Evolutionary conservation across 64 coral and sea anemone genomes (phyloP), one percentile per base, ranked within the genome.

Genomic region (Pachyseris speciosa): DNA sequence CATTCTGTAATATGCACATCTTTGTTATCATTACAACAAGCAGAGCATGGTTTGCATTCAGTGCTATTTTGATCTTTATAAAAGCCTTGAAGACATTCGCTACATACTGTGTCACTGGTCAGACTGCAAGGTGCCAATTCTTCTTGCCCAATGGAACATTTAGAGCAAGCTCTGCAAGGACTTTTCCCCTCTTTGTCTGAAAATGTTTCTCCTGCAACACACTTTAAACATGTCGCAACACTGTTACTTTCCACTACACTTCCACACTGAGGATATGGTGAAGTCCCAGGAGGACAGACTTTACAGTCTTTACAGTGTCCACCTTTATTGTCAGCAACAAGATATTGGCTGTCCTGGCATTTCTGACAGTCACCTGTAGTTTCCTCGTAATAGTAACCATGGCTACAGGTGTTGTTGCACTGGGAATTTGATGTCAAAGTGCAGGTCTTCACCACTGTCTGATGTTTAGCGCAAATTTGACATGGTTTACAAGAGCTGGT

Each of bases 71-170:
- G 9, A 15, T 77, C 72, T 38, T 24, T 75, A 47, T 91, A 91
- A 65, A 91, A 91, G 0, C 89, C 89, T 52, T 63, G 68, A 5
- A 42, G 17, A 48, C 89, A 91, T 31, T 65, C 37, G 25, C 89
- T 79, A 73, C 89, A 91, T 20, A 91, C 64, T 13, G 65, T 91
- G 42, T 91, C 89, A 48, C 75, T 80, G 2, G 89, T 91, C 55
- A 27, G 26, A 40, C 75, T 91, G 64, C 89, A 91, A 12, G 50
- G 44, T 59, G 16, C 72, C 36, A 84, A 47, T 27, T 61, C 64
- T 71, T 49, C 75, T 42, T 91, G 74, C 25, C 89, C 89, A 75
- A 65, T 19, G 30, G 55, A 52, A 84, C 89, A 91, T 37, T 4
- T 38, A 52, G 79, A 58, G n/a, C 89, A 91, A 2, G 64, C 9